Percentiles rank a stretch among this genome's conserved stretches.
Evolutionary conservation across 2,888 invertebrate genomes (phyloP).

Genomic region (Pachycephus smyrnensis): DNA sequence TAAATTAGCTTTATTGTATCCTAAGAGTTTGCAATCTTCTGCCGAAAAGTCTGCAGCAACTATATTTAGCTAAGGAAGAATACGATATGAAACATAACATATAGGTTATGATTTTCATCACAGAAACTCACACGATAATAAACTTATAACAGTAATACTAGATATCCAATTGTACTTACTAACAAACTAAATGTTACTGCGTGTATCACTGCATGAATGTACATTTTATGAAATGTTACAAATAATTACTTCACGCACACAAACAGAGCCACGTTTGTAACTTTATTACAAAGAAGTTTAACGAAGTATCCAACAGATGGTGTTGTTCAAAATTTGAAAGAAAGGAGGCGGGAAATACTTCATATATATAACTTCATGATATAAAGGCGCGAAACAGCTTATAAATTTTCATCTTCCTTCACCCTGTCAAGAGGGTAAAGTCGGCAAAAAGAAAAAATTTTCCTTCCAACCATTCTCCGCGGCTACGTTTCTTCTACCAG

Average conservation of each 20-base stretch:
- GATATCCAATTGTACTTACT: neutral
- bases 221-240: neutral
- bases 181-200: neutral
- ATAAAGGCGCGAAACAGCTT: neutral
- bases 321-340: neutral
- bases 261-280: neutral
- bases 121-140: neutral
- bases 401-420: neutral
- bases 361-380: too few species aligned
- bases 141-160: neutral
- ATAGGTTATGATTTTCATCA: neutral
- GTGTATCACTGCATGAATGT: neutral
- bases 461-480: neutral
- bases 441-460: neutral
- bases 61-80: conserved; percentile 33
- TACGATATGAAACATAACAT: conserved; percentile 4
- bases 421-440: too few species aligned
- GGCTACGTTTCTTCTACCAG: too few species aligned
- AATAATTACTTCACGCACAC: neutral
- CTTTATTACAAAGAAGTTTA: neutral
- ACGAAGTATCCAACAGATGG: neutral
- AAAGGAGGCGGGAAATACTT: neutral
- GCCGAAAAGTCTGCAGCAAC: conserved; percentile 73
- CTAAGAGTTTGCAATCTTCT: conserved; percentile 87
- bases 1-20: conserved; percentile 87